These are phyloP conservation scores for Venustaconcha ellipsiformis DNA, from an alignment of 1,140 invertebrate genomes.

Conservation along the genomic window DNA sequence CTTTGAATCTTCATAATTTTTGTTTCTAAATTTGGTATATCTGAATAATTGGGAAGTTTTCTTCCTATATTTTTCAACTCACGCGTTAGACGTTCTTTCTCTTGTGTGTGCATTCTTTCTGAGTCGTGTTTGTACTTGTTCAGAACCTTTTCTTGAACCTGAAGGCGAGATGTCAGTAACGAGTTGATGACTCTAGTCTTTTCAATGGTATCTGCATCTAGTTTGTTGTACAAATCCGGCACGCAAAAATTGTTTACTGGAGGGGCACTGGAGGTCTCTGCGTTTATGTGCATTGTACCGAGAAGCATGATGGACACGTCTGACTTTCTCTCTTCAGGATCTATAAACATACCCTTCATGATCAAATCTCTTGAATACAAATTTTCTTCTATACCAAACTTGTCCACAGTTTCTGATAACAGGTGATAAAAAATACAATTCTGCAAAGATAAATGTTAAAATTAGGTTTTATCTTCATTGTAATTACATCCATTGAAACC, in stretches of 20 bases:
- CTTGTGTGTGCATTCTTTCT: constrained; percentile 31
- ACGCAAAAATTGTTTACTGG: constrained; percentile 57
- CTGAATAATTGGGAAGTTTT: constrained; percentile 44
- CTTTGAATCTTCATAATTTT: constrained; percentile 25
- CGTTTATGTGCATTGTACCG: too few species aligned
- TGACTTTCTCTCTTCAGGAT: too few species aligned
- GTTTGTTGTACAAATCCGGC: constrained; percentile 56
- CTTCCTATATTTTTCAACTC: constrained; percentile 42
- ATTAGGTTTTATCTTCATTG: too few species aligned
- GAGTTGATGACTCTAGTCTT: constrained; percentile 53
- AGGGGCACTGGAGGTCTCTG: constrained; percentile 18
- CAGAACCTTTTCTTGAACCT: constrained; percentile 48
- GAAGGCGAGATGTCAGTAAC: constrained; percentile 41
- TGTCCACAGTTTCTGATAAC: too few species aligned
- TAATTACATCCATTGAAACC: too few species aligned
- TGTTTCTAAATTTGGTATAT: constrained; percentile 37
- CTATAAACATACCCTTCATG: too few species aligned
- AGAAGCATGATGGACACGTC: too few species aligned
- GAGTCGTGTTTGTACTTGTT: constrained; percentile 42
- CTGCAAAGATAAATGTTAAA: too few species aligned
- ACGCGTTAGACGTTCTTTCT: constrained; percentile 35
- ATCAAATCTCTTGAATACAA: too few species aligned
- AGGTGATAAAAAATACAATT: too few species aligned
- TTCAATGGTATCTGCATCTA: constrained; percentile 56
- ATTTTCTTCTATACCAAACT: too few species aligned